Conservation (phyloP, 2,888 invertebrate genomes). For the Plusia festucae region DNA sequence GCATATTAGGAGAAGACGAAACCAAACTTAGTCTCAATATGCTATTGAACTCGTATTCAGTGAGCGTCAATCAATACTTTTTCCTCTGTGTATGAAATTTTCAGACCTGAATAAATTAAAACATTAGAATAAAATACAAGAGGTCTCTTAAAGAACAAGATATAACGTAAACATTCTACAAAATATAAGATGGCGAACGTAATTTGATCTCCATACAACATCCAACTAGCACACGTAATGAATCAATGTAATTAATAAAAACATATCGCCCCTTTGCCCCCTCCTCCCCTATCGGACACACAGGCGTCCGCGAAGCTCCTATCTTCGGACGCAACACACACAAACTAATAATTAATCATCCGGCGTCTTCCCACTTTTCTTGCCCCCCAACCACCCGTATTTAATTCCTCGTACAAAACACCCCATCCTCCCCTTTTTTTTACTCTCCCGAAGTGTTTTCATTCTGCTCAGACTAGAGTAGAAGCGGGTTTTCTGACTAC, state of each 20-base stretch:
- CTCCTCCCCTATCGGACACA: conserved; percentile 50
- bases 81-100: not conserved
- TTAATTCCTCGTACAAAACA: conserved; percentile 84
- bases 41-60: not conserved
- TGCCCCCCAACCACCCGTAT: conserved; percentile 73
- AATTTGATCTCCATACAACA: conserved; percentile 32
- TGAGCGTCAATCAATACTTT: not conserved
- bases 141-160: too few relatives aligned
- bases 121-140: too few relatives aligned
- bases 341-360: conserved; percentile 90
- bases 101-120: too few relatives aligned
- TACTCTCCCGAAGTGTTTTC: conserved; percentile 75
- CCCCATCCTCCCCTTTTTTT: conserved; percentile 78
- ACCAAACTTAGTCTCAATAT: too few relatives aligned
- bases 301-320: conserved; percentile 62
- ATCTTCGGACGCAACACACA: conserved; percentile 84
- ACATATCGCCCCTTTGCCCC: conserved; percentile 50
- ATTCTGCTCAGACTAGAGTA: conserved; percentile 83
- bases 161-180: not conserved
- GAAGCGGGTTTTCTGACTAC: conserved; percentile 75
- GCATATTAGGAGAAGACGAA: not conserved
- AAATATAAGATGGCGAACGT: conserved; percentile 13
- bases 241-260: conserved; percentile 67
- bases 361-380: conserved; percentile 78
- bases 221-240: conserved; percentile 51